These are phyloP conservation scores for Campopleginae sp. DNA, from an alignment of 2,888 invertebrate species.

Conservation along the genomic window DNA sequence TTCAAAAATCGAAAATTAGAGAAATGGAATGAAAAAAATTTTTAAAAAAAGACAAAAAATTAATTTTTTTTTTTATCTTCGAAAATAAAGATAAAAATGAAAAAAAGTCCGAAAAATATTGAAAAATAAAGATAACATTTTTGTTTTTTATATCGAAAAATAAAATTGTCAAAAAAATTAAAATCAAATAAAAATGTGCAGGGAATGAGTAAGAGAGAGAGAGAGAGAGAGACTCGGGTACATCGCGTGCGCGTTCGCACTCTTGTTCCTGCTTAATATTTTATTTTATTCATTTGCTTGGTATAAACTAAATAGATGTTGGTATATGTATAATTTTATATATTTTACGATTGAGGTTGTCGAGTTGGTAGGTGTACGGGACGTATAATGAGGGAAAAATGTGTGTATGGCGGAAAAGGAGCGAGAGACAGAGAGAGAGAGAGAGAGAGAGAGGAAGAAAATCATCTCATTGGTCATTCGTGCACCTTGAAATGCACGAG, in stretches of 20 bases:
- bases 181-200: no score
- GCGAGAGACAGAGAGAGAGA: not conserved
- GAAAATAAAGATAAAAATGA: no score
- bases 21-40: no score
- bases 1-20: no score
- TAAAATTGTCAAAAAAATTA: not conserved
- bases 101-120: no score
- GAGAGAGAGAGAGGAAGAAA: constrained; percentile 27
- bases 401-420: not conserved
- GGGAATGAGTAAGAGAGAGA: constrained; percentile 8
- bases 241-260: constrained; percentile 24
- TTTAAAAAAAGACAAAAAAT: no score
- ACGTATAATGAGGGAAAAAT: constrained; percentile 27
- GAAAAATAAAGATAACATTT: no score
- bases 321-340: constrained; percentile 23
- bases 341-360: constrained; percentile 39
- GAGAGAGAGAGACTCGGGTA: constrained; percentile 12
- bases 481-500: constrained; percentile 36
- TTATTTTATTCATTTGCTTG: constrained; percentile 29
- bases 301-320: constrained; percentile 31
- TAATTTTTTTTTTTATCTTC: no score
- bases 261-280: constrained; percentile 31
- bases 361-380: constrained; percentile 24
- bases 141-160: not conserved
- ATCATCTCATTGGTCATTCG: constrained; percentile 58